Percentiles rank a stretch among this genome's conserved stretches.
These are phyloP conservation scores for Diglossa brunneiventris DNA, from an alignment of 2,113 vertebrate species.

Conservation along the genomic window DNA sequence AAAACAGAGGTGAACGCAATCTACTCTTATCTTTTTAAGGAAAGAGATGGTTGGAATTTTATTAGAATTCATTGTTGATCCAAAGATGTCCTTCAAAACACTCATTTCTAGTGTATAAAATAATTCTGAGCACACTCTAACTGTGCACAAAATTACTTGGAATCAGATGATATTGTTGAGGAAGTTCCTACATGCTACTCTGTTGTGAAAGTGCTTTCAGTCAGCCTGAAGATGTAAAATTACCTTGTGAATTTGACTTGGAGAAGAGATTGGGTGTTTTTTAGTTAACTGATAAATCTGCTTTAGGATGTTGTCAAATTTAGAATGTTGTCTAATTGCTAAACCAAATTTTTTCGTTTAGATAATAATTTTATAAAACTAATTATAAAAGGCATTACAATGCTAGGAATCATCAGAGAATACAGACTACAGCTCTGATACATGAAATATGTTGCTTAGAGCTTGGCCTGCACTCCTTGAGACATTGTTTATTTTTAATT, in stretches of 20 bases:
- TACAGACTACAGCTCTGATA: neutral
- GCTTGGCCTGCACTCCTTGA: neutral
- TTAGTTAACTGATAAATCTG: neutral
- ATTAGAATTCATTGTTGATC: neutral
- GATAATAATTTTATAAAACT: neutral
- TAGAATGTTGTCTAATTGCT: neutral
- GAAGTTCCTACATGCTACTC: neutral
- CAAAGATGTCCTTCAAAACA: neutral
- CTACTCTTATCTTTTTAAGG: neutral
- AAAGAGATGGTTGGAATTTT: neutral
- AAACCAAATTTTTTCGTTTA: neutral
- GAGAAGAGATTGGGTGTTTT: neutral
- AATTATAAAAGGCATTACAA: neutral
- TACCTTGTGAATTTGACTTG: neutral
- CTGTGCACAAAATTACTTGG: neutral
- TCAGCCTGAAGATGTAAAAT: neutral
- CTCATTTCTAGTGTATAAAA: neutral
- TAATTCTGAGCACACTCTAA: neutral
- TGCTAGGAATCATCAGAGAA: neutral
- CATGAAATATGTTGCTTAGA: neutral
- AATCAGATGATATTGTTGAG: neutral
- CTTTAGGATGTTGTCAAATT: neutral
- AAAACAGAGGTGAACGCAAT: neutral
- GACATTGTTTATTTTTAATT: neutral
- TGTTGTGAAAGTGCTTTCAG: neutral